A percentile compares a stretch with the other conserved stretches of the same genome.
These are phyloP conservation scores for Mormyrus hasselquistii DNA, from an alignment of 2,797 vertebrate genomes.

Conservation along the genomic window DNA sequence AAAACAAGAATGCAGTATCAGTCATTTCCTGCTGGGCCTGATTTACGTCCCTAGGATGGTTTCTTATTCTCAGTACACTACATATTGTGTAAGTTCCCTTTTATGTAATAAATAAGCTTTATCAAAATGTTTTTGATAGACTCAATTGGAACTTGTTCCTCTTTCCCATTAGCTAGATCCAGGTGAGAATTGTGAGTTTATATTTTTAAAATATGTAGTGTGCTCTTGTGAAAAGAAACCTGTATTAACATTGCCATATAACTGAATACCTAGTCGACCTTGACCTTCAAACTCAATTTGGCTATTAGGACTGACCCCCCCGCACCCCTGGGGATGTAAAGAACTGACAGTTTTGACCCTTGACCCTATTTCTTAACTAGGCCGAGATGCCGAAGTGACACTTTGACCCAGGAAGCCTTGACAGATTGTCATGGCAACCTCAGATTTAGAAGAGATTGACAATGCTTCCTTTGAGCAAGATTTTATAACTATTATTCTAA, in stretches of 20 bases:
- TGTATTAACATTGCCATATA: constrained; percentile 62
- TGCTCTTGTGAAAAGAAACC: constrained; percentile 53
- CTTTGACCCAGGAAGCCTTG: constrained; percentile 73
- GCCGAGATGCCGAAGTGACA: constrained; percentile 67
- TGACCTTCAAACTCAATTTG: constrained; percentile 78
- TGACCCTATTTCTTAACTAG: constrained; percentile 77
- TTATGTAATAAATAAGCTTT: neutral
- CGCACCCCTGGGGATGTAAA: constrained; percentile 63
- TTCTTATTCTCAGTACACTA: neutral
- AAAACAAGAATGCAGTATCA: neutral
- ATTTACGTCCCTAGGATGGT: neutral
- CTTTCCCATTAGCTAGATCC: constrained; percentile 45
- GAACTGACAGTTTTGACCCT: constrained; percentile 70
- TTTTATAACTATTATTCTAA: neutral
- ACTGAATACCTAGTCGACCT: constrained; percentile 51
- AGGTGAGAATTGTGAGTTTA: constrained; percentile 23
- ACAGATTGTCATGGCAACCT: constrained; percentile 65
- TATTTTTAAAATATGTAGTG: constrained; percentile 37
- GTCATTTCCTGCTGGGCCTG: neutral
- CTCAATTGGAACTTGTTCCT: constrained; percentile 31
- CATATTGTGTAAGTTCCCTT: neutral
- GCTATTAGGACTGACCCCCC: constrained; percentile 62
- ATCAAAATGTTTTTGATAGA: constrained; percentile 45
- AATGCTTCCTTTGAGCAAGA: constrained; percentile 46
- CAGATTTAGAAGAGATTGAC: constrained; percentile 65